Base-by-base conservation (phyloP, 30 jellyfish, hydroid and myxozoan genomes). In the Aurelia sp. region DNA sequence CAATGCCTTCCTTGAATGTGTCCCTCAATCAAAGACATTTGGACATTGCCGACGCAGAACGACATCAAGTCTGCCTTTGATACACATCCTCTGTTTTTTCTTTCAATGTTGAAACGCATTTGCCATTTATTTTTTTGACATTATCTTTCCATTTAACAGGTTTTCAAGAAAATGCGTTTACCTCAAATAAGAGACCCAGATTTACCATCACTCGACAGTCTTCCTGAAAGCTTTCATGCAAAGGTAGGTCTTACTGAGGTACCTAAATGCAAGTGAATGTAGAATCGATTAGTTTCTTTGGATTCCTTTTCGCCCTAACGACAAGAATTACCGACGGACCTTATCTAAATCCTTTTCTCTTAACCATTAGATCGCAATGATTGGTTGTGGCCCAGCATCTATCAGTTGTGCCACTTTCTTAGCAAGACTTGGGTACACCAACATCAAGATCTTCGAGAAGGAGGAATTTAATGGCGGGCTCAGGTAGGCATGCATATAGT, bases 341-440 rank as follows among this genome's bases (percentile, higher is more conserved):
- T 44, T 44, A 7, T 44, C 15, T 11, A 5, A 40, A 44, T 11
- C 58, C 10, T 31, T 17, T 20, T 75, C 27, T n/a, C 27, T 50
- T 19, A 12, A 27, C 24, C 18, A 11, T 35, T 53, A 91, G 98
- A 80, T 92, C 58, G 96, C 97, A 8, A 27, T 92, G 40, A 72
- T 92, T 62, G 98, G 98, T 13, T 92, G 98, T 66, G 98, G 98
- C 1, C 98, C 98, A 31, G 95, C 98, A 24, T 92, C 98, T 4
- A 86, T 92, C 18, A 92, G 98, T 76, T 92, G 98, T 87, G 98
- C 97, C 15, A 92, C 98, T 24, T 92, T 92, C 74, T 95, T 92
- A 51, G 98, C 93, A 53, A 88, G 98, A 31, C 93, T 91, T 59
- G 98, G 98, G 55, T 91, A 91, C 50, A 75, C 91, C 19, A 85